phyloP scores from a whole-genome alignment of 2,113 vertebrate genomes.

The Megalops atlanticus region DNA sequence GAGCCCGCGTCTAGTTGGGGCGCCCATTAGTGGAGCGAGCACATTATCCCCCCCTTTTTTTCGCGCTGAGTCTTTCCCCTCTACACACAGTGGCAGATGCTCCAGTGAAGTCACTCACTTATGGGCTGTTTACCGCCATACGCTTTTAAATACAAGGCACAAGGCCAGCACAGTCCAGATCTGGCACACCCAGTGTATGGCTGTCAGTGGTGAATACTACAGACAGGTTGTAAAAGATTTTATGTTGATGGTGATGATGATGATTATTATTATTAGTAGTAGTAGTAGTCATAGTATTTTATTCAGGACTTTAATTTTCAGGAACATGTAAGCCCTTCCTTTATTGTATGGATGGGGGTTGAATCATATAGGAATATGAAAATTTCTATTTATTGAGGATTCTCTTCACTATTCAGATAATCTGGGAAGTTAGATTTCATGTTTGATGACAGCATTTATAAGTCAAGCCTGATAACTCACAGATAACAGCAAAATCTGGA shows the following conservation, averaged over 20 bases:
- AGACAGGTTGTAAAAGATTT: conserved; percentile 64
- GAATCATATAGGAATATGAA: background rate
- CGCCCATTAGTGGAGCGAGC: conserved; percentile 98
- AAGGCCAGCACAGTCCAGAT: conserved; percentile 58
- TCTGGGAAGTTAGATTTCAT: background rate
- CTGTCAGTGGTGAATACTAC: conserved; percentile 61
- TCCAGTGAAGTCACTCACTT: conserved; percentile 77
- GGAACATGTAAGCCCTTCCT: conserved; percentile 63
- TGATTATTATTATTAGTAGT: no score
- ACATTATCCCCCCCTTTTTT: conserved; percentile 96
- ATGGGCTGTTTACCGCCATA: conserved; percentile 73
- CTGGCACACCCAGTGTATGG: conserved; percentile 69
- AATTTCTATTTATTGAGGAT: background rate
- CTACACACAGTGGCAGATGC: conserved; percentile 78
- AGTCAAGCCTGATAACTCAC: background rate
- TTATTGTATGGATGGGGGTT: background rate
- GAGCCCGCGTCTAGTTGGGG: conserved; percentile 96
- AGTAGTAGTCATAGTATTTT: no score
- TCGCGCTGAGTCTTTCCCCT: conserved; percentile 81
- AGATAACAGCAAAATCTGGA: background rate
- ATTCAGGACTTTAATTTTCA: conserved; percentile 31
- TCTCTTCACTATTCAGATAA: background rate
- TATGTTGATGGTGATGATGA: no score
- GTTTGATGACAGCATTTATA: background rate
- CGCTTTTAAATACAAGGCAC: conserved; percentile 64